Percentiles rank a stretch among this genome's conserved stretches.
phyloP scores from a whole-genome alignment of 2,113 vertebrate species.

The Paracanthobrama guichenoti region DNA sequence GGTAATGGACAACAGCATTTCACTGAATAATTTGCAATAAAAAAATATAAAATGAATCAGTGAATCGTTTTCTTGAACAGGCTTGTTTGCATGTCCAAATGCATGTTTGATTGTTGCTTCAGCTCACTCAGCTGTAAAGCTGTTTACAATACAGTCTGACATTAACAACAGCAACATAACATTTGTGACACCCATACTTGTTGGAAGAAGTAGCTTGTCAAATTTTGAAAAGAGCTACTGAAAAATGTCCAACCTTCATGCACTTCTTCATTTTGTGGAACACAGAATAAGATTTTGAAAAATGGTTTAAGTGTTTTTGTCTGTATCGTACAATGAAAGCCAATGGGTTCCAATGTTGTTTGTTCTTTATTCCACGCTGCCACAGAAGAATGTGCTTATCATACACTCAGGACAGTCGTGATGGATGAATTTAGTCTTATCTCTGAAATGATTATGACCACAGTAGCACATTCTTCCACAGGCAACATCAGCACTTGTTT shows the following conservation, averaged over 20 bases:
- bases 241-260: slow-evolving; percentile 3
- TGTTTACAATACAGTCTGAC: neutral
- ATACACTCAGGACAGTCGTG: slow-evolving; percentile 4
- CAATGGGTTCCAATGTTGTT: neutral
- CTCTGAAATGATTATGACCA: slow-evolving; percentile 43
- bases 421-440: slow-evolving; percentile 49
- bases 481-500: slow-evolving; percentile 15
- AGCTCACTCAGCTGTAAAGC: neutral
- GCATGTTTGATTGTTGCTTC: neutral
- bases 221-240: neutral
- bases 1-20: neutral
- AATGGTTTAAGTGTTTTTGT: neutral
- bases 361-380: neutral
- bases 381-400: neutral
- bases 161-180: neutral
- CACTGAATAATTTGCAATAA: neutral
- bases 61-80: neutral
- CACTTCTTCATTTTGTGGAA: neutral
- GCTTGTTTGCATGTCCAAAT: neutral
- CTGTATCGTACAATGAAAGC: neutral
- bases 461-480: slow-evolving; percentile 2
- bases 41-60: neutral
- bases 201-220: neutral
- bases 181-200: neutral
- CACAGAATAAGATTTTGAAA: neutral